Evolutionary conservation across 2,113 vertebrate species (phyloP).

Genomic region (Nansenia antarctica): DNA sequence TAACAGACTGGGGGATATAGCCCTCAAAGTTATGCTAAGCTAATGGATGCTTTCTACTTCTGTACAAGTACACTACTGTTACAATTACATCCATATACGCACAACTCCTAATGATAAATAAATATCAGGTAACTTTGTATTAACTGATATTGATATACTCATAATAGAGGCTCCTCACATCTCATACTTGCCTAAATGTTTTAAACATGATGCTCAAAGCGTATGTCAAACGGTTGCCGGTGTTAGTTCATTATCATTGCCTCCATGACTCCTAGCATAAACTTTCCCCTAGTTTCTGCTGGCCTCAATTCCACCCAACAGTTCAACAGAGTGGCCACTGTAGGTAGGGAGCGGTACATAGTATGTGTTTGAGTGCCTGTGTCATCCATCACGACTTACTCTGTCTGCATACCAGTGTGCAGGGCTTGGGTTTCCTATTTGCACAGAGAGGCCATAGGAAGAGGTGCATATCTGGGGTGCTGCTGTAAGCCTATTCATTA

Average conservation of each 20-base stretch:
- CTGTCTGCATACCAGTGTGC: constrained; percentile 46
- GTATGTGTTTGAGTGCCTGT: constrained; percentile 1
- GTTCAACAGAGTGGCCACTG: constrained; percentile 13
- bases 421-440: constrained; percentile 32
- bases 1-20: not conserved
- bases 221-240: not conserved
- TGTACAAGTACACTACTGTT: no score
- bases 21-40: not conserved
- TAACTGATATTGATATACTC: no score
- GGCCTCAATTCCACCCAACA: constrained; percentile 8
- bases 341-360: not conserved
- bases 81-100: no score
- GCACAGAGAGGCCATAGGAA: not conserved
- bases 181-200: no score
- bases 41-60: no score
- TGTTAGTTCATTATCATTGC: not conserved
- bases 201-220: not conserved
- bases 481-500: not conserved
- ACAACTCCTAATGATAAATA: no score
- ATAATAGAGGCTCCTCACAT: no score
- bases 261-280: not conserved
- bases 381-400: constrained; percentile 21
- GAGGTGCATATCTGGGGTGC: not conserved
- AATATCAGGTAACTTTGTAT: no score
- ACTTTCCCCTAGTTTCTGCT: constrained; percentile 25